Base-by-base conservation (phyloP, 2,797 vertebrate genomes). In the Podarcis siculus region DNA sequence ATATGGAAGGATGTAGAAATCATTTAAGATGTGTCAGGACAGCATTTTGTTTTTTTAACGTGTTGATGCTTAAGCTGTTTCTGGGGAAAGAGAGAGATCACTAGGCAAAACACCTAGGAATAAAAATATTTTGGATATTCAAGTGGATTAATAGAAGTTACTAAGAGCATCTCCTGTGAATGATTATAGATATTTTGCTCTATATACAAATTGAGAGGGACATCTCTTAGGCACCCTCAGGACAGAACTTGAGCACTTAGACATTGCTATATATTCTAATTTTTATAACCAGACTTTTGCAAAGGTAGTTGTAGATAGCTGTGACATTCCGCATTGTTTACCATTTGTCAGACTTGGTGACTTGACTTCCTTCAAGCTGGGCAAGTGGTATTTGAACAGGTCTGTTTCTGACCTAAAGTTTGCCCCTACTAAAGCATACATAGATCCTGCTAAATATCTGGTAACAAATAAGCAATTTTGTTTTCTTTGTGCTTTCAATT, bases 21-120 rank as follows among this genome's bases (percentile, higher is more conserved):
- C 88, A 83, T 82, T 95, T 67, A 93, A 94, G 92, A 86, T 92
- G 39, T 55, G 84, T 89, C 88, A 49, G 25, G 67, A 86, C 88
- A 80, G 89, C 78, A 75, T 49, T 79, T 67, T 91, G 87, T 78
- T 27, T 91, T 94, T 92, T 93, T 88, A 94, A 91, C 13, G 80
- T 88, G 19, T 39, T 89, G 55, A 77, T 86, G 64, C 82, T 61
- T 35, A 82, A 87, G 13, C 69, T 78, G 66, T 37, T 88, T 89
- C 80, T 17, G 55, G 72, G 72, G 94, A 92, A 93, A 90, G 87
- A 91, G 91, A 92, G 85, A 76, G 84, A 90, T 21, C 30, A 37
- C 35, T 64, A 87, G 79, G 64, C 67, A 86, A n/a, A 93, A 95
- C 10, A 92, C 82, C 79, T 0, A 88, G 75, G 69, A 69, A 86